phyloP scores from a whole-genome alignment of 2,888 invertebrate genomes.

The Morpho achilles region DNA sequence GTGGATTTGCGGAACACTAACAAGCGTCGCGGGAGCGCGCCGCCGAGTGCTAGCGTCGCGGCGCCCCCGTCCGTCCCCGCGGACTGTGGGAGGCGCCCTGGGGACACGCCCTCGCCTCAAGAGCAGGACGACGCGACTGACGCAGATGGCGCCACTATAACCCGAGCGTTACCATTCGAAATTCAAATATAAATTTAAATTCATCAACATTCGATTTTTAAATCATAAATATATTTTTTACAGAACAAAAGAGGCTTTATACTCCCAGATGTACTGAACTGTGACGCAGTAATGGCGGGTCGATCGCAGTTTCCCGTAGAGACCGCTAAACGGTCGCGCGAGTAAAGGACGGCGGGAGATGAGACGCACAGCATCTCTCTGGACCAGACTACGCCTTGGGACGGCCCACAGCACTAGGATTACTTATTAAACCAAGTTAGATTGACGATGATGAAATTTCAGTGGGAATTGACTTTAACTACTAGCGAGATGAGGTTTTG shows the following conservation, averaged over 20 bases:
- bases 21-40: constrained; percentile 76
- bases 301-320: constrained; percentile 56
- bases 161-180: neutral
- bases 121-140: constrained; percentile 67
- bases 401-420: constrained; percentile 65
- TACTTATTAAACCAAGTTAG: constrained; percentile 73
- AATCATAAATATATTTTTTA: constrained; percentile 29
- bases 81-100: constrained; percentile 74
- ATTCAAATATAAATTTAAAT: constrained; percentile 1
- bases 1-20: constrained; percentile 78
- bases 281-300: constrained; percentile 52
- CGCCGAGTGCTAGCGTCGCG: constrained; percentile 74
- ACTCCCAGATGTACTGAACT: constrained; percentile 37
- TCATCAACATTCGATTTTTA: constrained; percentile 10
- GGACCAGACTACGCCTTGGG: constrained; percentile 57
- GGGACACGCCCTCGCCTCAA: constrained; percentile 79
- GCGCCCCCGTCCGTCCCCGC: constrained; percentile 77
- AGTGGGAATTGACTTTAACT: constrained; percentile 75
- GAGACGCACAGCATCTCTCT: constrained; percentile 67
- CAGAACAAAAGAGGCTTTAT: constrained; percentile 17
- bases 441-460: constrained; percentile 79
- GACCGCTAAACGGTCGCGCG: constrained; percentile 52
- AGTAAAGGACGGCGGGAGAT: constrained; percentile 60
- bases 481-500: constrained; percentile 65
- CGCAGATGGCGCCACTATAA: constrained; percentile 66